phyloP scores from a whole-genome alignment of 2,113 vertebrate species.

The Plectropomus leopardus region DNA sequence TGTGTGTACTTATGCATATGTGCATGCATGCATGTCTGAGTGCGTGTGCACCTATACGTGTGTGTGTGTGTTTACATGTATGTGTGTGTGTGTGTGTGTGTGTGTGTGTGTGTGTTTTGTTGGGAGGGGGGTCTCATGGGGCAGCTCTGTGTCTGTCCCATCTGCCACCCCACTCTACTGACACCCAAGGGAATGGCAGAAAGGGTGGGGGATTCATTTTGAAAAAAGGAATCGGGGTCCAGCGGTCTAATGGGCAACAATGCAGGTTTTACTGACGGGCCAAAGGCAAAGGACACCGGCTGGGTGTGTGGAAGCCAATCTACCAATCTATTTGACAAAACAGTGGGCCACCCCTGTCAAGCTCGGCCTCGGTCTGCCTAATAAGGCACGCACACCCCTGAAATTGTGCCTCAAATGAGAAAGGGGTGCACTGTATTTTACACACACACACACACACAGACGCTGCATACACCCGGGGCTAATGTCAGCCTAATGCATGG shows the following conservation, averaged over 20 bases:
- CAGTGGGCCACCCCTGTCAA: constrained; percentile 71
- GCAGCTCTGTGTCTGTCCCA: constrained; percentile 86
- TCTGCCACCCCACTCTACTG: constrained; percentile 87
- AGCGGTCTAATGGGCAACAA: constrained; percentile 84
- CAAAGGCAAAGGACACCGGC: constrained; percentile 73
- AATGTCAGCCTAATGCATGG: constrained; percentile 83
- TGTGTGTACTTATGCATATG: constrained; percentile 11
- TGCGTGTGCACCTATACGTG: constrained; percentile 43
- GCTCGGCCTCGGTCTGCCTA: constrained; percentile 61
- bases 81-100: constrained; percentile 43
- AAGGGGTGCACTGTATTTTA: constrained; percentile 69
- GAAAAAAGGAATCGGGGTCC: constrained; percentile 75
- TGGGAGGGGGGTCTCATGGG: constrained; percentile 78
- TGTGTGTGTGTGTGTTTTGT: constrained; percentile 55
- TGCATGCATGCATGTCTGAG: constrained; percentile 48
- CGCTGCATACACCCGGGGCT: constrained; percentile 74
- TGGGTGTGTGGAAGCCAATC: constrained; percentile 76
- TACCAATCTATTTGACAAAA: constrained; percentile 79
- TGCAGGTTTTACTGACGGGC: constrained; percentile 77
- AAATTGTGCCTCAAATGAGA: constrained; percentile 70
- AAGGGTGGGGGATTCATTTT: constrained; percentile 79
- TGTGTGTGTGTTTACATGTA: constrained; percentile 50
- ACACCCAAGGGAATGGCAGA: constrained; percentile 85
- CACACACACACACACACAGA: constrained; percentile 50
- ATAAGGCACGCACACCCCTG: constrained; percentile 75